Evolutionary conservation across 2,797 vertebrate species (phyloP).

Genomic region (Gastrophryne carolinensis): DNA sequence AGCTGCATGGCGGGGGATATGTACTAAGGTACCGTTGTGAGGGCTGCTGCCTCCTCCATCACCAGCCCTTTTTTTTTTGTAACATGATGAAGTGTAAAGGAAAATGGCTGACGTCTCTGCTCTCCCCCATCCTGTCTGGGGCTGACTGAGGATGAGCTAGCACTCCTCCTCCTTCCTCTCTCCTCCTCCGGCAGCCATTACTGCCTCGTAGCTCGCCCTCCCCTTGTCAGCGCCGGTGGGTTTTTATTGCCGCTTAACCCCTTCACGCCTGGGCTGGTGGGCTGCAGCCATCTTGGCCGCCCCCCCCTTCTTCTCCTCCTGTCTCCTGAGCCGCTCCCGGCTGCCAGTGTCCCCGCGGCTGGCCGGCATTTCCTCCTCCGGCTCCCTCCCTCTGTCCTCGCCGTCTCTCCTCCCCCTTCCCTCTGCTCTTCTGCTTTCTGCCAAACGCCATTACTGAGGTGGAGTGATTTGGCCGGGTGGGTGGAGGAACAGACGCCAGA

Average conservation of each 20-base stretch:
- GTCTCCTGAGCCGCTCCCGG: not conserved
- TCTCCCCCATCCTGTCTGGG: slow-evolving; percentile 62
- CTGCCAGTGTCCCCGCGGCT: slow-evolving; percentile 52
- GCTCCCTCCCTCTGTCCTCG: not conserved
- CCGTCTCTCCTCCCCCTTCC: not conserved
- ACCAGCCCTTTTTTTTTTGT: not conserved
- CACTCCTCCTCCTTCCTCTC: slow-evolving; percentile 41
- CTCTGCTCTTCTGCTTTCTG: slow-evolving; percentile 63
- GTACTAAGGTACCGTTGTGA: not conserved
- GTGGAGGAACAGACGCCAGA: slow-evolving; percentile 21
- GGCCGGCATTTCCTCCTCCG: slow-evolving; percentile 24
- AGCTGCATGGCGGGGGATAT: not conserved
- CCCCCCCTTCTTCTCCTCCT: not conserved
- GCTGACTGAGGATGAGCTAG: slow-evolving; percentile 61
- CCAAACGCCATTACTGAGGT: slow-evolving; percentile 81
- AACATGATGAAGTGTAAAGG: slow-evolving; percentile 63
- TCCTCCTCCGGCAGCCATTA: slow-evolving; percentile 11
- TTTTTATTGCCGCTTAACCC: slow-evolving; percentile 32
- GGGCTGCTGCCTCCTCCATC: not conserved
- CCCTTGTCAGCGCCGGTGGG: slow-evolving; percentile 69
- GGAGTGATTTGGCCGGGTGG: slow-evolving; percentile 69
- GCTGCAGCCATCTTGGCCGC: not conserved
- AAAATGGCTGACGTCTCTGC: slow-evolving; percentile 73
- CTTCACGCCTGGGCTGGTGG: not conserved
- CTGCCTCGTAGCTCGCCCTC: slow-evolving; percentile 38